A percentile compares a stretch with the other conserved stretches of the same genome.
Evolutionary conservation across 2,888 invertebrate species (phyloP).

Genomic region (Clanis bilineata): DNA sequence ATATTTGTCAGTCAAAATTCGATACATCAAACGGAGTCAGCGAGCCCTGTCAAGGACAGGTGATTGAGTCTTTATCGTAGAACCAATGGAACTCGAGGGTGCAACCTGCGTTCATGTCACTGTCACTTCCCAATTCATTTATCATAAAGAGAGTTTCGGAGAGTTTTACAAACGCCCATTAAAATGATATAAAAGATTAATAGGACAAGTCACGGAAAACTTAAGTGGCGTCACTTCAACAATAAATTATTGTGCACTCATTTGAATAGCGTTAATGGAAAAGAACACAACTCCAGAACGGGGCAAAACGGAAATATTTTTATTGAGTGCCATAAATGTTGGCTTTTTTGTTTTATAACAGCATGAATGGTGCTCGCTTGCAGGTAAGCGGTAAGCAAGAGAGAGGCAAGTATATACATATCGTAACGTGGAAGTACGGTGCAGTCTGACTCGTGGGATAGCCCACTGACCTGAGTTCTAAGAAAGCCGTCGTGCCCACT

Average conservation of each 20-base stretch:
- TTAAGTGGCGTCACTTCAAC: background rate
- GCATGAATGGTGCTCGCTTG: background rate
- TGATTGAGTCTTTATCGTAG: conserved; percentile 68
- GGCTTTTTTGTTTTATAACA: background rate
- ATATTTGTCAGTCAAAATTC: conserved; percentile 47
- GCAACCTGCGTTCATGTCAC: conserved; percentile 55
- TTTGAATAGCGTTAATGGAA: background rate
- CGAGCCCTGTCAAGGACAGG: conserved; percentile 58
- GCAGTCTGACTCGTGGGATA: conserved; percentile 33
- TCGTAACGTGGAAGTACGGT: conserved; percentile 31
- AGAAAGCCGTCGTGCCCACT: conserved; percentile 41
- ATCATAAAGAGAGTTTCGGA: conserved; percentile 49
- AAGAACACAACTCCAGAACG: background rate
- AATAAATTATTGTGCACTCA: background rate
- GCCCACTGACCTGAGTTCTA: conserved; percentile 50
- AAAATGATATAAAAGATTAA: background rate
- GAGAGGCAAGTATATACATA: conserved; percentile 48
- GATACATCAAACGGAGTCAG: conserved; percentile 45
- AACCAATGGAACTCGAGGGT: conserved; percentile 48
- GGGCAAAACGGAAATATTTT: background rate
- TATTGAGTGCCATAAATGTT: background rate
- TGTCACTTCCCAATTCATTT: conserved; percentile 58
- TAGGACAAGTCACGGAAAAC: background rate
- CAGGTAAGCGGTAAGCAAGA: conserved; percentile 46
- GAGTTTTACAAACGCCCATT: conserved; percentile 32